phyloP scores from a whole-genome alignment of 2,797 vertebrate genomes.

The Thunnus albacares region DNA sequence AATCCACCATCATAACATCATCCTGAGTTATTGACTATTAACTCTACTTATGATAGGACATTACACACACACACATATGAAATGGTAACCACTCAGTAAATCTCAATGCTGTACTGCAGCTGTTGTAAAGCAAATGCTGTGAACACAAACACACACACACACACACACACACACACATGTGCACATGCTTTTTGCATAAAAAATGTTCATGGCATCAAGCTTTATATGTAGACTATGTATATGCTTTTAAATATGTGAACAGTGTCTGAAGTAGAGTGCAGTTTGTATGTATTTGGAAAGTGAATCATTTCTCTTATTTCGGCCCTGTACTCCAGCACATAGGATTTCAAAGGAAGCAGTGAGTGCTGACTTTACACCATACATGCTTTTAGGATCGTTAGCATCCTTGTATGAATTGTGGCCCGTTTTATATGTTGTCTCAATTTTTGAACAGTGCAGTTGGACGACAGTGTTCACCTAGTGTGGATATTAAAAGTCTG shows the following conservation, averaged over 20 bases:
- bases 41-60: too few species aligned
- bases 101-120: too few species aligned
- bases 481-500: conserved; percentile 6
- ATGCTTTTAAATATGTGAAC: conserved; percentile 25
- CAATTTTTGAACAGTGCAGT: neutral
- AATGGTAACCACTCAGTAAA: too few species aligned
- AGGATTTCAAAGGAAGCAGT: neutral
- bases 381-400: neutral
- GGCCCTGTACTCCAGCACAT: neutral
- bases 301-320: conserved; percentile 1
- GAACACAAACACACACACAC: neutral
- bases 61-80: too few species aligned
- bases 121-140: neutral
- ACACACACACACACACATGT: neutral
- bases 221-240: conserved; percentile 12
- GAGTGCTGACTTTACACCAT: neutral
- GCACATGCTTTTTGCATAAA: neutral
- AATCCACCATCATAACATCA: too few species aligned
- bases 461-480: neutral
- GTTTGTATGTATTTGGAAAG: conserved; percentile 16
- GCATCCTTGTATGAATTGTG: neutral
- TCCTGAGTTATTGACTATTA: too few species aligned
- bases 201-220: conserved; percentile 41
- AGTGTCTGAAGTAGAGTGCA: conserved; percentile 20
- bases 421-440: neutral